A percentile compares a stretch with the other conserved stretches of the same genome.
These are phyloP conservation scores for Dolomedes plantarius DNA, from an alignment of 2,888 invertebrate species.

Conservation along the genomic window DNA sequence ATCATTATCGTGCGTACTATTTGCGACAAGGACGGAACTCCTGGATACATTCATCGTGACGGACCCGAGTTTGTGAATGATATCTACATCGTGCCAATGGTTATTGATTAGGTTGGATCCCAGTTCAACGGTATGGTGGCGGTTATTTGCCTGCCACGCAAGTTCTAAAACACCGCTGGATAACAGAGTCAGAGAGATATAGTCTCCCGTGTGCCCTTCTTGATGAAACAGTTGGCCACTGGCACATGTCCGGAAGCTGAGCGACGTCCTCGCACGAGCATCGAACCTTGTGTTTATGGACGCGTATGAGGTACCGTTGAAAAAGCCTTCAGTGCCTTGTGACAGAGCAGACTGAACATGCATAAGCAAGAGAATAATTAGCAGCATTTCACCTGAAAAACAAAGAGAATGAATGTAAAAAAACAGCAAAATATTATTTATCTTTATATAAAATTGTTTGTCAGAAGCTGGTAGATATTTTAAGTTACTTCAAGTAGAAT, in stretches of 20 bases:
- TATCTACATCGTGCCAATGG: constrained; percentile 73
- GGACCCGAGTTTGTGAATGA: constrained; percentile 63
- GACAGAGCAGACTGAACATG: constrained; percentile 11
- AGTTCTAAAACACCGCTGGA: constrained; percentile 64
- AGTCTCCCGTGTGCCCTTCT: constrained; percentile 72
- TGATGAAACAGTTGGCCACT: constrained; percentile 73
- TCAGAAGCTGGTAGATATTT: no score
- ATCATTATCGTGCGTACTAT: constrained; percentile 45
- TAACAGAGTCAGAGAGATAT: constrained; percentile 59
- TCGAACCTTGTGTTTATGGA: constrained; percentile 62
- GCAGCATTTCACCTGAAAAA: constrained; percentile 54
- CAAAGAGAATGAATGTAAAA: no score
- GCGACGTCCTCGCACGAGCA: constrained; percentile 63
- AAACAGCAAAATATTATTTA: neutral
- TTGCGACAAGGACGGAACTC: constrained; percentile 57
- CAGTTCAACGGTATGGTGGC: constrained; percentile 22
- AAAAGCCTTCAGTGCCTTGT: constrained; percentile 71
- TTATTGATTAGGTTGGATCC: constrained; percentile 72
- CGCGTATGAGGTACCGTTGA: constrained; percentile 70
- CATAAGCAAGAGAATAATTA: constrained; percentile 17
- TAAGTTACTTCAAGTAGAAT: no score
- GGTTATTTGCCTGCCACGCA: constrained; percentile 60
- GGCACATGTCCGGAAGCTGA: constrained; percentile 73
- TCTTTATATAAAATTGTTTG: no score
- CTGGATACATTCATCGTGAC: constrained; percentile 58